A percentile compares a stretch with the other conserved stretches of the same genome.
phyloP scores from a whole-genome alignment of 2,113 vertebrate genomes.

The Pachypanchax playfairii region DNA sequence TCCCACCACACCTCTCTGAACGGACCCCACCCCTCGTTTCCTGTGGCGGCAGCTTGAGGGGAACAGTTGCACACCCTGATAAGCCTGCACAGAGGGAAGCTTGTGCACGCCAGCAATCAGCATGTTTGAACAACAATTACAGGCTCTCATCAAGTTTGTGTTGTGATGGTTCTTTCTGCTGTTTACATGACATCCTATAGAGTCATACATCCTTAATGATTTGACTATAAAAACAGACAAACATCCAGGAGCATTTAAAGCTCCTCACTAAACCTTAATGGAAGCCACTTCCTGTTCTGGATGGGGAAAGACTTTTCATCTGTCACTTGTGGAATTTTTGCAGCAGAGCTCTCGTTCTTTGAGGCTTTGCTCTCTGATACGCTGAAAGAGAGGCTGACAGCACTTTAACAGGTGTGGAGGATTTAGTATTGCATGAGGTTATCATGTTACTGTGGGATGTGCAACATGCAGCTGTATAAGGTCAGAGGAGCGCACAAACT shows the following conservation, averaged over 20 bases:
- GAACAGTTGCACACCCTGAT: constrained; percentile 72
- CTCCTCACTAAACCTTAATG: neutral
- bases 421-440: constrained; percentile 14
- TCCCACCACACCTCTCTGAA: constrained; percentile 24
- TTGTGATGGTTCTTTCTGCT: constrained; percentile 23
- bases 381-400: constrained; percentile 41
- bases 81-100: constrained; percentile 64
- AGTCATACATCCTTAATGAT: neutral
- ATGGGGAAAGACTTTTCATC: constrained; percentile 1
- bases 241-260: neutral
- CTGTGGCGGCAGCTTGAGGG: constrained; percentile 54
- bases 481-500: constrained; percentile 27
- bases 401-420: constrained; percentile 51
- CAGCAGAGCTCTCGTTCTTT: neutral
- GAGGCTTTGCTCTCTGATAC: constrained; percentile 30
- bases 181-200: constrained; percentile 29
- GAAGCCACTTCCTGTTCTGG: neutral
- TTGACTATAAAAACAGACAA: neutral
- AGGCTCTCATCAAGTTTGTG: constrained; percentile 61
- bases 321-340: constrained; percentile 1
- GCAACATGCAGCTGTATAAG: constrained; percentile 26
- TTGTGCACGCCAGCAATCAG: constrained; percentile 63
- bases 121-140: constrained; percentile 70
- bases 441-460: constrained; percentile 40
- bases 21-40: constrained; percentile 61